Conservation (phyloP, 1,140 invertebrate species). For the Drosophila bocki region DNA sequence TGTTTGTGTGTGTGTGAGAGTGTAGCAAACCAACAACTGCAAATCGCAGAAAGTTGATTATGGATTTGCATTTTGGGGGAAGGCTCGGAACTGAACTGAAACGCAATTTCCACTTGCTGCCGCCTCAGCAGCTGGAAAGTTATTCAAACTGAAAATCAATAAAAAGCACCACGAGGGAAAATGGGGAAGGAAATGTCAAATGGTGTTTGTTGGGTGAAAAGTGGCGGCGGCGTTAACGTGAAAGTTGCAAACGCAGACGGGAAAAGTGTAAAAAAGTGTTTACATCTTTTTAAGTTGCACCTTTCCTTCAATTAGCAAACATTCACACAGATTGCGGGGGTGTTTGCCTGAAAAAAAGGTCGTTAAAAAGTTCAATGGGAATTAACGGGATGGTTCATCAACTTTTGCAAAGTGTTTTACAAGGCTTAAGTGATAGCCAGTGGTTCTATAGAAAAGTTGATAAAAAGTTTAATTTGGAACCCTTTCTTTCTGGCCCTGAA, state of each 20-base stretch:
- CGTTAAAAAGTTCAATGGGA: constrained; percentile 16
- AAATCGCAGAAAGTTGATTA: constrained; percentile 64
- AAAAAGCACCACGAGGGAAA: constrained; percentile 37
- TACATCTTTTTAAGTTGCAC: constrained; percentile 48
- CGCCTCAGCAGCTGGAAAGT: constrained; percentile 52
- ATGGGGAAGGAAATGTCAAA: constrained; percentile 65
- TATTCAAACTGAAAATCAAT: constrained; percentile 69
- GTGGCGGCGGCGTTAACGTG: constrained; percentile 42
- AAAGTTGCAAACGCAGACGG: constrained; percentile 55
- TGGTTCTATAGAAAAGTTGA: background rate
- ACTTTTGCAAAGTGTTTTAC: background rate
- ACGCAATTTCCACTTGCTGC: constrained; percentile 54
- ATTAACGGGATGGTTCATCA: constrained; percentile 9
- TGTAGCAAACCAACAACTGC: constrained; percentile 46
- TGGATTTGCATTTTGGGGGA: constrained; percentile 70
- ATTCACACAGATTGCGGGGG: constrained; percentile 26
- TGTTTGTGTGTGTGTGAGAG: background rate
- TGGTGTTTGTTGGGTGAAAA: constrained; percentile 58
- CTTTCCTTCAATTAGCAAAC: constrained; percentile 52
- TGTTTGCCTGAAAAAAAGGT: constrained; percentile 15
- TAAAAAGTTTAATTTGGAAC: background rate
- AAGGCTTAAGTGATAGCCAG: background rate
- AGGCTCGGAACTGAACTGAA: constrained; percentile 40
- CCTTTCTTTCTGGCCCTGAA: background rate
- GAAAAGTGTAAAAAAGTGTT: constrained; percentile 53